Evolutionary conservation across 2,113 vertebrate species (phyloP).

Genomic region (Artemisiospiza belli): DNA sequence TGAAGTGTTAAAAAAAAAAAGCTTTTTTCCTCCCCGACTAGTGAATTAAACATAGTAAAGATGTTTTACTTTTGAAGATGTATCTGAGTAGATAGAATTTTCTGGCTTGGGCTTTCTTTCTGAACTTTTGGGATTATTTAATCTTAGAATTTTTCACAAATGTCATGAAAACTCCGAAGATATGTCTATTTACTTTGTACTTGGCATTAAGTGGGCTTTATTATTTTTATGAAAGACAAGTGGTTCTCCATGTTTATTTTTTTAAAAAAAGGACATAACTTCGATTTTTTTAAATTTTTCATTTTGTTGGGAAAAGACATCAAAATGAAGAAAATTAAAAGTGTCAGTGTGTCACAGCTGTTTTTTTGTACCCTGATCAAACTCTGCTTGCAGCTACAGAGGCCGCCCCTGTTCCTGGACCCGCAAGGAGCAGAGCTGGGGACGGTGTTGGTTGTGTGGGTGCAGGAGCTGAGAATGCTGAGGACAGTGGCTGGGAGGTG

Average conservation of each 20-base stretch:
- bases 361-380: background rate
- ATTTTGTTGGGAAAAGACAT: background rate
- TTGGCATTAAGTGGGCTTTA: background rate
- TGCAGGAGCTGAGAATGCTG: rapidly evolving
- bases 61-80: background rate
- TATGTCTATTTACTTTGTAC: rapidly evolving
- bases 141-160: background rate
- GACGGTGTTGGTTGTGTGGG: background rate
- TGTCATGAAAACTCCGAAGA: background rate
- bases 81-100: background rate
- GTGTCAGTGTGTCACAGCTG: background rate
- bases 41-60: background rate
- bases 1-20: background rate
- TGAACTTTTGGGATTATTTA: background rate
- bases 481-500: background rate
- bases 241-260: background rate
- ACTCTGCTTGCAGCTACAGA: background rate
- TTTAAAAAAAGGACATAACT: background rate
- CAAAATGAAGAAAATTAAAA: background rate
- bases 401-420: background rate
- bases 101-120: background rate
- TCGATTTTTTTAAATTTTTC: background rate
- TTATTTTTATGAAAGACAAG: background rate
- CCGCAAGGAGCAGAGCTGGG: rapidly evolving
- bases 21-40: rapidly evolving